Conservation (phyloP, 2,113 vertebrate genomes). For the Pteropus alecto region DNA sequence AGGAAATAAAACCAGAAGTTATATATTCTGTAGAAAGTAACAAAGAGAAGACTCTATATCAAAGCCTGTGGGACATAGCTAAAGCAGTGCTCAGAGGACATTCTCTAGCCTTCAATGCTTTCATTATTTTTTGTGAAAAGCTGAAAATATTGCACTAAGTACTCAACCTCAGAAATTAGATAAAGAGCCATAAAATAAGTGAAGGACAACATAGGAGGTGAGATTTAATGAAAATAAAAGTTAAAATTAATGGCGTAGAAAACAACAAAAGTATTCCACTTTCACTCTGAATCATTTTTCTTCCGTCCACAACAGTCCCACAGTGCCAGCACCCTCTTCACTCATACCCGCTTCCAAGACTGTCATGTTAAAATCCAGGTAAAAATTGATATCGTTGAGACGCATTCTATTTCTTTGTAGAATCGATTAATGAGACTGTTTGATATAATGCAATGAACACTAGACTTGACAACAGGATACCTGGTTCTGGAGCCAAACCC, state of each 20-base stretch:
- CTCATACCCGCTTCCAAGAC: background rate
- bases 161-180: background rate
- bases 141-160: slow-evolving; percentile 28
- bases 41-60: background rate
- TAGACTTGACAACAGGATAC: background rate
- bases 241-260: background rate
- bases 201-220: background rate
- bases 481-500: background rate
- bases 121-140: background rate
- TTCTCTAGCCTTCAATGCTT: background rate
- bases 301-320: background rate
- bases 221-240: slow-evolving; percentile 42
- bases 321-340: rapidly evolving
- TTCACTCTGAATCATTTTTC: background rate
- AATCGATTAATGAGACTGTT: background rate
- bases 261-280: background rate
- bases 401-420: background rate
- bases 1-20: background rate
- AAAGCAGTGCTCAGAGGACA: slow-evolving; percentile 44
- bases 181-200: slow-evolving; percentile 37
- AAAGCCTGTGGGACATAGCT: background rate
- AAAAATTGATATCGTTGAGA: background rate
- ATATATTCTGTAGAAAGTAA: background rate
- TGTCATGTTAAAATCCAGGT: background rate
- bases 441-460: background rate